phyloP scores from a whole-genome alignment of 2,888 invertebrate species.

The Nezara viridula region DNA sequence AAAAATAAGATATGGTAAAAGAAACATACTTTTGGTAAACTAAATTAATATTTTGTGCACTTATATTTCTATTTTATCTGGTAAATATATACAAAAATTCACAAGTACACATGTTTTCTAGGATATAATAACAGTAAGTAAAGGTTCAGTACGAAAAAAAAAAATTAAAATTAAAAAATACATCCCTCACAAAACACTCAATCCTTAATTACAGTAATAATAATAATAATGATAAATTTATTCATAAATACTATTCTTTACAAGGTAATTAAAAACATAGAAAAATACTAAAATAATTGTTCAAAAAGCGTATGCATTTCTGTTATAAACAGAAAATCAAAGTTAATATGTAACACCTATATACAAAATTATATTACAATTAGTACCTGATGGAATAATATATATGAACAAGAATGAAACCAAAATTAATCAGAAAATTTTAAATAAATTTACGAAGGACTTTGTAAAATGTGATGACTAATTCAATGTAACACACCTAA shows the following conservation, averaged over 20 bases:
- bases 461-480: conserved; percentile 30
- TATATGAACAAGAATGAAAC: conserved; percentile 27
- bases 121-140: conserved; percentile 27
- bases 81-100: conserved; percentile 59
- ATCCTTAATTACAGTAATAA: conserved; percentile 51
- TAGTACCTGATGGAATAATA: conserved; percentile 55
- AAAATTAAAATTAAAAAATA: neutral
- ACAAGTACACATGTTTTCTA: conserved; percentile 54
- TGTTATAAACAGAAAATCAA: conserved; percentile 60
- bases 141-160: conserved; percentile 17
- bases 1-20: neutral
- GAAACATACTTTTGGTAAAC: neutral
- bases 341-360: conserved; percentile 64
- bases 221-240: conserved; percentile 39
- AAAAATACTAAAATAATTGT: conserved; percentile 62
- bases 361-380: conserved; percentile 64
- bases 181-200: conserved; percentile 53
- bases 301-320: conserved; percentile 62
- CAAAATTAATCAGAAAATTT: conserved; percentile 18
- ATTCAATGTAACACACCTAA: conserved; percentile 56
- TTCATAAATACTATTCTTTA: conserved; percentile 56
- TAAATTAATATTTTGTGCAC: conserved; percentile 10
- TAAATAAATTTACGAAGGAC: neutral
- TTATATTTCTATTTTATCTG: conserved; percentile 11
- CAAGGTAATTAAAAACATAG: conserved; percentile 58